phyloP scores from a whole-genome alignment of 2,113 vertebrate species.

The Fulica atra region DNA sequence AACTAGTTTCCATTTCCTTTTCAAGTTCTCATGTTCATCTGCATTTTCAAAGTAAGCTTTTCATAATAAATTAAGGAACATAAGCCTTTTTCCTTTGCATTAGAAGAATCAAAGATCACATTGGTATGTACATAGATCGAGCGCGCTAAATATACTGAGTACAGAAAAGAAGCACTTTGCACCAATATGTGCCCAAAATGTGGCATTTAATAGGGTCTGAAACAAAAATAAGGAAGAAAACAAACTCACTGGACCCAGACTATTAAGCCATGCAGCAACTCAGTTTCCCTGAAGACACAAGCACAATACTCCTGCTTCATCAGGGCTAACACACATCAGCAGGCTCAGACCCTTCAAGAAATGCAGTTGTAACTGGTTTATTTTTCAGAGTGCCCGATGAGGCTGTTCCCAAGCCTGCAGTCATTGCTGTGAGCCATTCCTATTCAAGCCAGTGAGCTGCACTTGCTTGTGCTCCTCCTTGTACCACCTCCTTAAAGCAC shows the following conservation, averaged over 20 bases:
- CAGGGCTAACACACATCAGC: not conserved
- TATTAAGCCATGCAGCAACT: not conserved
- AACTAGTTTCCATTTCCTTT: not conserved
- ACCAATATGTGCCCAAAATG: not conserved
- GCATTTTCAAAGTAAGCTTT: not conserved
- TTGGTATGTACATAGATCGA: fast-evolving
- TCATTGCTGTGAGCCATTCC: not conserved
- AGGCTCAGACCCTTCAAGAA: not conserved
- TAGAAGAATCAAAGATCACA: not conserved
- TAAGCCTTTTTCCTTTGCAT: not conserved
- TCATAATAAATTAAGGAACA: not conserved
- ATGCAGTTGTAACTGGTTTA: not conserved
- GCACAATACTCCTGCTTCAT: not conserved
- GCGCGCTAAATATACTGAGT: fast-evolving
- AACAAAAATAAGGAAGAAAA: not conserved
- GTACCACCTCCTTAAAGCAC: not conserved
- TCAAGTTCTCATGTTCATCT: not conserved
- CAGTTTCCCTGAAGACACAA: not conserved
- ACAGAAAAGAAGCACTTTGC: not conserved
- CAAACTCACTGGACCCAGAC: not conserved
- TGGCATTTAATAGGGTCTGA: not conserved
- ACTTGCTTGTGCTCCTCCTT: fast-evolving
- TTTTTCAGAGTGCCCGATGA: not conserved
- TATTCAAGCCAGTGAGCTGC: fast-evolving
- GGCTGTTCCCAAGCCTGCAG: not conserved